Evolutionary conservation across 2,113 vertebrate genomes (phyloP).

Genomic region (Chloropsis cyanopogon): DNA sequence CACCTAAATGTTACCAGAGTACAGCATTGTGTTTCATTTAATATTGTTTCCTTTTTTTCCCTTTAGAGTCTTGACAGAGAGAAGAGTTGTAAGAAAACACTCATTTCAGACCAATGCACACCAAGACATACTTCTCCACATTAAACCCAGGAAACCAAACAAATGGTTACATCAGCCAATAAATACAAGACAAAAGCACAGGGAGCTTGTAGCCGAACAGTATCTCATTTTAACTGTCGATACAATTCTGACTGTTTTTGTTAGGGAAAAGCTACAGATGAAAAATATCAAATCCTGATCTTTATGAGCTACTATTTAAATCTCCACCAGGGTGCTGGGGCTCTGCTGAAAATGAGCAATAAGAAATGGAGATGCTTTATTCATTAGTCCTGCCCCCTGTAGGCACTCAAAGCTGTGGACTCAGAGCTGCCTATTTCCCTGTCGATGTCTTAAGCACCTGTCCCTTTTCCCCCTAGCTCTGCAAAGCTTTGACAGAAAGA

Average conservation of each 20-base stretch:
- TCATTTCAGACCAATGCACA: background rate
- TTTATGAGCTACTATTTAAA: background rate
- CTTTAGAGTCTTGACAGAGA: background rate
- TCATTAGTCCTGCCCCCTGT: background rate
- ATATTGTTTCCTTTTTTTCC: background rate
- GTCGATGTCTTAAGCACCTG: background rate
- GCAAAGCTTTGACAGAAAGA: background rate
- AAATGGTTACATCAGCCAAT: background rate
- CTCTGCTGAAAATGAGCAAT: background rate
- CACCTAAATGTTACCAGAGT: background rate
- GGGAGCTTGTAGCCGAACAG: fast-evolving
- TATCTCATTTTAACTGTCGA: background rate
- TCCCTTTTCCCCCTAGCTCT: background rate
- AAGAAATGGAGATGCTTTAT: background rate
- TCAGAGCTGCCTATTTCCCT: background rate
- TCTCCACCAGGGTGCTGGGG: background rate
- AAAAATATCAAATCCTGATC: background rate
- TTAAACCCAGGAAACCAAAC: background rate
- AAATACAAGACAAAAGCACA: background rate
- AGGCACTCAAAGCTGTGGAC: background rate
- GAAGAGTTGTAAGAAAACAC: background rate
- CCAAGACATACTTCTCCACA: background rate
- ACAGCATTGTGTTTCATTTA: background rate
- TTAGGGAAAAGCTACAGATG: background rate
- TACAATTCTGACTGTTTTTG: background rate